Percentiles rank a stretch among this genome's conserved stretches.
Evolutionary conservation across 1,140 invertebrate genomes (phyloP).

Genomic region (Zelostemma sp.): DNA sequence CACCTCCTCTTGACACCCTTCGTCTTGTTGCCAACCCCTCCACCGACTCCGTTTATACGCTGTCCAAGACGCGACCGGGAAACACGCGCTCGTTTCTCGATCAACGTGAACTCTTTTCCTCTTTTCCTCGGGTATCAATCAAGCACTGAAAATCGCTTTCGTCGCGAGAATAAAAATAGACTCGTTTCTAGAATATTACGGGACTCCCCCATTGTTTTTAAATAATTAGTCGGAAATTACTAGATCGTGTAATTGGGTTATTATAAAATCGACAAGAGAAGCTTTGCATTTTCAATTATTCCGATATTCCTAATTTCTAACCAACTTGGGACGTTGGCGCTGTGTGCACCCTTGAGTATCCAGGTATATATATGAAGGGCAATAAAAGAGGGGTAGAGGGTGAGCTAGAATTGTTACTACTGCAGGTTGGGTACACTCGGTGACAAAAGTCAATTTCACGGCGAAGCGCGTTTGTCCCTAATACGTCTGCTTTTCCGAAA

Average conservation of each 20-base stretch:
- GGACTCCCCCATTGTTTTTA: too few species aligned
- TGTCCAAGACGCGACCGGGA: constrained; percentile 34
- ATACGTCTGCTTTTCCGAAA: neutral
- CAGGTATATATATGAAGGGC: constrained; percentile 21
- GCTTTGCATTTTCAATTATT: constrained; percentile 1
- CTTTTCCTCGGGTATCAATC: too few species aligned
- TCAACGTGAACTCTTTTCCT: too few species aligned
- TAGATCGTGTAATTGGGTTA: too few species aligned
- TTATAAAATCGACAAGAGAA: too few species aligned
- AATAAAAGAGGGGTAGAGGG: neutral
- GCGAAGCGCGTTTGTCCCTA: neutral
- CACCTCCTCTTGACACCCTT: constrained; percentile 43
- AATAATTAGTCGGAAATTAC: too few species aligned
- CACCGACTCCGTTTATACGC: constrained; percentile 33
- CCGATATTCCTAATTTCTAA: neutral
- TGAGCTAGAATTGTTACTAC: neutral
- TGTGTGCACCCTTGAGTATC: constrained; percentile 42
- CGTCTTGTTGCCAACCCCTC: constrained; percentile 42
- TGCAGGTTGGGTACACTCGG: constrained; percentile 24
- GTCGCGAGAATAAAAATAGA: too few species aligned
- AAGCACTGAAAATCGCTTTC: too few species aligned
- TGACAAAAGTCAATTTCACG: constrained; percentile 18
- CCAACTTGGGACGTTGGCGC: constrained; percentile 28
- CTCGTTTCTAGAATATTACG: too few species aligned
- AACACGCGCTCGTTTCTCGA: constrained; percentile 6